Evolutionary conservation across 2,888 invertebrate species (phyloP).

Genomic region (Calameuta filiformis): DNA sequence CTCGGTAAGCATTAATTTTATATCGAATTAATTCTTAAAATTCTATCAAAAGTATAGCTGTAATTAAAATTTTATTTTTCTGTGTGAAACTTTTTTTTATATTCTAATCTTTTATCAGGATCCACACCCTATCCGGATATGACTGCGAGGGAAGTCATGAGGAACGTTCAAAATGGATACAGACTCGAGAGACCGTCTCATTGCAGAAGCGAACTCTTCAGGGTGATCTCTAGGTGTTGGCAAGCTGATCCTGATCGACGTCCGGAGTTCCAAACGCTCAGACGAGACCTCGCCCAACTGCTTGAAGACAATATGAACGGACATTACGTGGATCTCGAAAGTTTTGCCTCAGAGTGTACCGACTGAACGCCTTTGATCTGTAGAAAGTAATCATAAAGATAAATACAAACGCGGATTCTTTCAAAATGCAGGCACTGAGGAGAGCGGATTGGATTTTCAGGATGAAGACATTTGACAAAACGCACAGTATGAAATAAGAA

Average conservation of each 20-base stretch:
- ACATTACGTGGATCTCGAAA: slow-evolving; percentile 77
- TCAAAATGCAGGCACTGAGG: background rate
- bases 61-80: background rate
- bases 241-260: slow-evolving; percentile 78
- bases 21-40: background rate
- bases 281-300: slow-evolving; percentile 71
- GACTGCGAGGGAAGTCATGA: slow-evolving; percentile 85
- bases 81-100: background rate
- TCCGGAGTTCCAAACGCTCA: slow-evolving; percentile 76
- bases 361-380: slow-evolving; percentile 52
- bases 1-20: slow-evolving; percentile 69
- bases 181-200: slow-evolving; percentile 83
- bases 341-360: slow-evolving; percentile 74
- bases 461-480: background rate
- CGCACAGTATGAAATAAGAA: background rate
- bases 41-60: too few relatives aligned
- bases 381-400: background rate
- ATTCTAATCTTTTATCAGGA: slow-evolving; percentile 68
- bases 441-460: background rate
- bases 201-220: slow-evolving; percentile 78
- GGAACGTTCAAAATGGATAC: slow-evolving; percentile 81
- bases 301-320: slow-evolving; percentile 74
- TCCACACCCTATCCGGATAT: slow-evolving; percentile 88
- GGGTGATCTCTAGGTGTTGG: slow-evolving; percentile 74
- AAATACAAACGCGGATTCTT: background rate